Evolutionary conservation across 2,797 vertebrate species (phyloP), one percentile per base, ranked within the genome.

Genomic region (Sternotherus odoratus): DNA sequence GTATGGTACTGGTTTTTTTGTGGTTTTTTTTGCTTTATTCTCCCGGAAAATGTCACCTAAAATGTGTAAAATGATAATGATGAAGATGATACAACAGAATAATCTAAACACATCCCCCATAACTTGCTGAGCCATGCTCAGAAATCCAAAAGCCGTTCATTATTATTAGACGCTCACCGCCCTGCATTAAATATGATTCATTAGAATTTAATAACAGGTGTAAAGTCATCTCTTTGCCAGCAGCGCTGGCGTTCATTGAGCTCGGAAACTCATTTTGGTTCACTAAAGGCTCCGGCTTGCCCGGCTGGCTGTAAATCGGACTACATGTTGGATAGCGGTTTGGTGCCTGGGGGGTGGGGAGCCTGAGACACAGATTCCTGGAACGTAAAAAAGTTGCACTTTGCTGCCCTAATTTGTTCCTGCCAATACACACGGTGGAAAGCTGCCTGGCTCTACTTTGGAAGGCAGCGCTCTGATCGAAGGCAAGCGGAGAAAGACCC

Each of bases 131-230:
- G 43, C 6, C n/a, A 39, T 30, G 33, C 23, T 48, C 0, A 7
- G 24, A 16, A 46, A 11, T 26, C 39, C 75, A 17, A 43, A 43
- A 79, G 16, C 49, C 77, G 48, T 2, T 12, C 28, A 7, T 46
- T 79, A 36, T 50, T 13, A 1, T 11, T 77, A 77, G 60, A 23
- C 39, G 26, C 66, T 33, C 56, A 6, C 16, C 3, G 30, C 77
- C 75, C 86, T n/a, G 78, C 66, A 66, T 82, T 63, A 81, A 36
- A 21, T 57, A 53, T 46, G 26, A 84, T 83, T 94, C 92, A 78
- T 89, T 87, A 88, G 84, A 13, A 39, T 94, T 95, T 89, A 93
- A 85, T 8, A 95, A 90, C 98, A 98, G 98, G 97, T 98, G 98
- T 96, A 97, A 85, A 97, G 75, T 36, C 63, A 63, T 72, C 83